Conservation (phyloP, 1,140 invertebrate species). For the Pinna nobilis region DNA sequence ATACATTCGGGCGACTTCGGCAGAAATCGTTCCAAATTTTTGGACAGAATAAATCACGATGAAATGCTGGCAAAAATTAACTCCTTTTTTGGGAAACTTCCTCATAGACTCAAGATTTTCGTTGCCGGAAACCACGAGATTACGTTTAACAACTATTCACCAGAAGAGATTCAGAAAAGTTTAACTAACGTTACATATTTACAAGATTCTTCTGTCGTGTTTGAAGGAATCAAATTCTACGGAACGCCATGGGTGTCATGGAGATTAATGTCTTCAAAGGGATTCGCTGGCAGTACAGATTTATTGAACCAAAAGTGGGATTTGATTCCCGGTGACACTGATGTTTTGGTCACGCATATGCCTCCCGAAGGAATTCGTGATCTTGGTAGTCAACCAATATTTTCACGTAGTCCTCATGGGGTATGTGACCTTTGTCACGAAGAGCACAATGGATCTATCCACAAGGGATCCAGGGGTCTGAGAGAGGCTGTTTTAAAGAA, state of each 20-base stretch:
- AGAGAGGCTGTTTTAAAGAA: slow-evolving; percentile 44
- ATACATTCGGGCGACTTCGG: slow-evolving; percentile 64
- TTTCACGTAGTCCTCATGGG: neutral
- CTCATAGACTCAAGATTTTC: slow-evolving; percentile 62
- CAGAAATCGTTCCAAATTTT: slow-evolving; percentile 5
- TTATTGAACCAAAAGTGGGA: slow-evolving; percentile 54
- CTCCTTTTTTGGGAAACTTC: slow-evolving; percentile 54
- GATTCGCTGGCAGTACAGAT: slow-evolving; percentile 36
- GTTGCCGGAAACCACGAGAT: slow-evolving; percentile 65
- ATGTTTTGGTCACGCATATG: slow-evolving; percentile 61
- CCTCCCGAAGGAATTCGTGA: slow-evolving; percentile 59
- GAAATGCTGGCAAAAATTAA: slow-evolving; percentile 34
- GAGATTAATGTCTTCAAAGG: slow-evolving; percentile 48
- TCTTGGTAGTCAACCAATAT: slow-evolving; percentile 29
- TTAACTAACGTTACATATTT: slow-evolving; percentile 53
- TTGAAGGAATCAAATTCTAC: slow-evolving; percentile 58
- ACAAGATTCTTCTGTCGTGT: slow-evolving; percentile 48
- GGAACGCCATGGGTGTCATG: slow-evolving; percentile 57
- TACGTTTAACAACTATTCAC: slow-evolving; percentile 21
- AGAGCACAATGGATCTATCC: slow-evolving; percentile 36
- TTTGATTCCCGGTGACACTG: slow-evolving; percentile 52
- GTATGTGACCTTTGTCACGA: slow-evolving; percentile 37
- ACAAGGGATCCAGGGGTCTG: slow-evolving; percentile 45
- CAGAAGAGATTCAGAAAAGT: slow-evolving; percentile 42
- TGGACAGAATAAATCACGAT: slow-evolving; percentile 9